Percentiles rank a stretch among this genome's conserved stretches.
These are phyloP conservation scores for Brachypalpus laphriformis DNA, from an alignment of 2,888 invertebrate species.

Conservation along the genomic window DNA sequence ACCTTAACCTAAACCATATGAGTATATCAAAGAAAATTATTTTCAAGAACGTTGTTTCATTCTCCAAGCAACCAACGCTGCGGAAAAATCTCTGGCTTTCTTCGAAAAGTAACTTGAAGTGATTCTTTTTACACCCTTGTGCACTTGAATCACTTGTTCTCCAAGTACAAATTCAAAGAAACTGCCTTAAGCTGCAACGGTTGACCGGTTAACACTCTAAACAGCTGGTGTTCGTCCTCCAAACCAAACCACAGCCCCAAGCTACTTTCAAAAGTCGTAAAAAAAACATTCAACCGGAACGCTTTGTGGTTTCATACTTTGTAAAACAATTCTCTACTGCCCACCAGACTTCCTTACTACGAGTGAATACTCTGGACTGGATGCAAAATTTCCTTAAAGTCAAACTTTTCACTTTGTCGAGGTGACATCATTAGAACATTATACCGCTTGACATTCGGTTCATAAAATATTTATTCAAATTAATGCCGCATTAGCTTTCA, in stretches of 20 bases:
- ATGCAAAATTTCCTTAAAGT: constrained; percentile 5
- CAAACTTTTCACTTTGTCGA: constrained; percentile 2
- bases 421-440: constrained; percentile 6
- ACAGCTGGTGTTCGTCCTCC: neutral
- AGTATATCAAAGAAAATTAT: too few relatives aligned
- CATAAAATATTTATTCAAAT: constrained; percentile 35
- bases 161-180: neutral
- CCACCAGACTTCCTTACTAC: neutral
- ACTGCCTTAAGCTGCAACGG: neutral
- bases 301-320: constrained; percentile 2
- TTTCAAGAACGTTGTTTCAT: too few relatives aligned
- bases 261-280: neutral
- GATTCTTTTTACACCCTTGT: neutral
- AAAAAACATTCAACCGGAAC: neutral
- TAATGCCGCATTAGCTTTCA: constrained; percentile 26
- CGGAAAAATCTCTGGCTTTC: too few relatives aligned
- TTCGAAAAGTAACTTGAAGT: neutral
- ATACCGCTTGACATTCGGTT: neutral
- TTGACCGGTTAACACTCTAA: neutral
- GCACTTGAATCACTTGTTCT: neutral
- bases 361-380: too few relatives aligned
- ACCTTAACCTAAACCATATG: too few relatives aligned
- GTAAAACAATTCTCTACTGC: neutral
- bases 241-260: neutral
- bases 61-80: too few relatives aligned